phyloP scores from a whole-genome alignment of 2,113 vertebrate species.

The Sturnus vulgaris region DNA sequence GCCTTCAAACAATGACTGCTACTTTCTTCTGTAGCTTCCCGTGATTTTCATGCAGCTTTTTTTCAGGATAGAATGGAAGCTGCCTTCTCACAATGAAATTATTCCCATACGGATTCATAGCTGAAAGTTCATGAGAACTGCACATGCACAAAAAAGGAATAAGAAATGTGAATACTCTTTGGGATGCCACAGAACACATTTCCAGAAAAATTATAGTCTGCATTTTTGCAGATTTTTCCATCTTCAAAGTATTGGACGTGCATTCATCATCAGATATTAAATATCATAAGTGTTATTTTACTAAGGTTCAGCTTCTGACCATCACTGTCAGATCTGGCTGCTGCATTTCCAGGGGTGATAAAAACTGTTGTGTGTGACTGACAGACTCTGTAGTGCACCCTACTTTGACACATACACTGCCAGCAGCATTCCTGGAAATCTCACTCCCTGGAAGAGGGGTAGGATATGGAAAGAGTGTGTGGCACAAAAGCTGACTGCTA shows the following conservation, averaged over 20 bases:
- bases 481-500: background rate
- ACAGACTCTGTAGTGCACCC: background rate
- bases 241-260: background rate
- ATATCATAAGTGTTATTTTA: background rate
- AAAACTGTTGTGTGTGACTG: background rate
- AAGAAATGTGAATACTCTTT: background rate
- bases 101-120: conserved; percentile 34
- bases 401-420: background rate
- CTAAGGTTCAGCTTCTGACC: background rate
- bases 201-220: conserved; percentile 31
- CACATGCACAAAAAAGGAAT: conserved; percentile 30
- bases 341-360: background rate
- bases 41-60: conserved; percentile 15
- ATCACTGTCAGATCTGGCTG: background rate
- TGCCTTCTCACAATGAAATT: conserved; percentile 25
- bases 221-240: conserved; percentile 10
- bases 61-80: conserved; percentile 32
- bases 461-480: background rate
- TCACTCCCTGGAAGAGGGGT: background rate
- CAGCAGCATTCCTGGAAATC: background rate
- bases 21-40: conserved; percentile 45
- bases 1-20: conserved; percentile 43
- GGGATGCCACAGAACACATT: background rate
- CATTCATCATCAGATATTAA: background rate
- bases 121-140: conserved; percentile 31